Conservation (phyloP, 2,113 vertebrate genomes). For the Cheilinus undulatus region DNA sequence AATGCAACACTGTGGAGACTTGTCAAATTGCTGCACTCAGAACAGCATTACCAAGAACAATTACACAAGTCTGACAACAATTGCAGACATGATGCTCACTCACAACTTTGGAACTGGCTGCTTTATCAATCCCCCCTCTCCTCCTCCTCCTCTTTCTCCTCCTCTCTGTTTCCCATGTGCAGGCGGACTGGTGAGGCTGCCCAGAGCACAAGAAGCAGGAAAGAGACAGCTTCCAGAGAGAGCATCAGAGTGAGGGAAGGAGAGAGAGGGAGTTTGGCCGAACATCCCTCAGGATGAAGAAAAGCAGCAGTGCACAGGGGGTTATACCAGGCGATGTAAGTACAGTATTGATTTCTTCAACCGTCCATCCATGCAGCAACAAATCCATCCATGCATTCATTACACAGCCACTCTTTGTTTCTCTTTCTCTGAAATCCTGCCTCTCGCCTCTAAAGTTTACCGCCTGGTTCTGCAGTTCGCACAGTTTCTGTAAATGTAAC, state of each 20-base stretch:
- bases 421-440: not conserved
- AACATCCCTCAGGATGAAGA: constrained; percentile 87
- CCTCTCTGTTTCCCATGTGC: constrained; percentile 33
- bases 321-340: constrained; percentile 89
- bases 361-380: constrained; percentile 23
- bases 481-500: constrained; percentile 28
- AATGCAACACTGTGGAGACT: not conserved
- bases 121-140: constrained; percentile 14
- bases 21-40: not conserved
- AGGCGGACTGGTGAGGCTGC: constrained; percentile 52
- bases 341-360: constrained; percentile 40
- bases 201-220: constrained; percentile 37
- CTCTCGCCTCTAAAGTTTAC: constrained; percentile 32
- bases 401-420: not conserved
- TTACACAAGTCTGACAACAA: constrained; percentile 1
- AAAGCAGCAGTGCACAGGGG: constrained; percentile 91
- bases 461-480: constrained; percentile 3
- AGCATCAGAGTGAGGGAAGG: constrained; percentile 6
- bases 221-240: constrained; percentile 26
- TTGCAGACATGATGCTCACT: not conserved
- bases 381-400: constrained; percentile 28
- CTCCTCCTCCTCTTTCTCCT: not conserved
- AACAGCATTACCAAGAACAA: constrained; percentile 1
- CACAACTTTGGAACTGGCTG: constrained; percentile 27
- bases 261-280: constrained; percentile 15